Base-by-base conservation (phyloP, 2,888 invertebrate species). In the Atrina japonica region DNA sequence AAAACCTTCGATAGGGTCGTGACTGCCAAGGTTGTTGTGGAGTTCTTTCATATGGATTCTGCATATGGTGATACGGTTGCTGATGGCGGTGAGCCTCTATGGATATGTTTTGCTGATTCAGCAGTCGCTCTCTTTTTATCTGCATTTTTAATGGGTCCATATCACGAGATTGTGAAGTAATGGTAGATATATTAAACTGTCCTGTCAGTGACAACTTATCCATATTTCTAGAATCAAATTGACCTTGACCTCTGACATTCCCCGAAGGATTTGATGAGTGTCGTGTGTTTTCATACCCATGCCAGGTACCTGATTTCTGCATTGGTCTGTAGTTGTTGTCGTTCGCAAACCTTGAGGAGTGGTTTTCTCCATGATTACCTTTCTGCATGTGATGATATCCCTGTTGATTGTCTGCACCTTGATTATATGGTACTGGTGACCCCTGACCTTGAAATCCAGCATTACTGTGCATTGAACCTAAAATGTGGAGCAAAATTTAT, bases 251-350 rank as follows among this genome's bases (percentile, higher is more conserved):
- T 56, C 25, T 53, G 27, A 27, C 29, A 23, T 29, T 56, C 30
- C 40, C 21, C 35, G 5, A 11, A 35, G 35, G 35, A 35, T 11
- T 35, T 5, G 5, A 7, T 5, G 35, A 5, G 5, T 35, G 27
- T 58, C 66, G 29, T 66, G 45, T 30, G 52, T 35, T 35, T 35
- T 35, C 35, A 35, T 35, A 52, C 21, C 80, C 81, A 55, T 81
- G 77, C 80, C 81, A 81, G 6, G 80, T 79, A 27, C 76, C 66
- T 9, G 78, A 76, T 56, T 75, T 64, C 2, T 80, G 77, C 45
- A 77, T 66, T 21, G 56, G 16, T 16, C 27, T n/a, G 18, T 56
- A 47, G 25, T 25, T 43, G 25, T 25, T 43, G 6, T 21, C 21
- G 29, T 49, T 58, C 6, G 35, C 6, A 11, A 14, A 25, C 30